Conservation (phyloP, 2,113 vertebrate genomes). For the Lepisosteus oculatus region DNA sequence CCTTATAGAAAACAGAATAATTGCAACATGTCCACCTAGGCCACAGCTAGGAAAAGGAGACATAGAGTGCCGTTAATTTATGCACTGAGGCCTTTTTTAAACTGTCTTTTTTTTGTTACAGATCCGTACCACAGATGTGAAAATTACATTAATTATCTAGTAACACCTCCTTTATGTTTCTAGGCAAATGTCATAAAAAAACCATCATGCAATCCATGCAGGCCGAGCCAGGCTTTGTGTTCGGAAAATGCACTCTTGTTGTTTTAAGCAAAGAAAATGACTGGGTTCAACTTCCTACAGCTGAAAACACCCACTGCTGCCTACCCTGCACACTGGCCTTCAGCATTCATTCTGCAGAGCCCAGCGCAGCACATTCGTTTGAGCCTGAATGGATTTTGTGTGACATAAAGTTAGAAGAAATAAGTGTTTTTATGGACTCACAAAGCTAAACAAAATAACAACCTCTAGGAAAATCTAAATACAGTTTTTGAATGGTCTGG, state of each 20-base stretch:
- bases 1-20: constrained; percentile 55
- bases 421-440: background rate
- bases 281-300: constrained; percentile 56
- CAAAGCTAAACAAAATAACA: background rate
- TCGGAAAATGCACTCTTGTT: constrained; percentile 49
- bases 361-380: background rate
- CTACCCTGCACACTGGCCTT: constrained; percentile 45
- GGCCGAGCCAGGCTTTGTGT: constrained; percentile 43
- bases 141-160: constrained; percentile 70
- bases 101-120: constrained; percentile 42
- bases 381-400: background rate
- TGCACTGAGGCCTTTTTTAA: constrained; percentile 54
- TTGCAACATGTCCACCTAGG: constrained; percentile 57
- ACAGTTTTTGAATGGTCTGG: too few relatives aligned
- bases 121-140: constrained; percentile 50
- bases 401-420: background rate
- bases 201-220: constrained; percentile 52
- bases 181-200: constrained; percentile 59
- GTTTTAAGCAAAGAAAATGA: constrained; percentile 59
- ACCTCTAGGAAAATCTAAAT: too few relatives aligned
- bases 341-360: constrained; percentile 7
- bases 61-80: constrained; percentile 53
- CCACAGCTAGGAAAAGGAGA: constrained; percentile 58
- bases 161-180: constrained; percentile 67
- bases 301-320: constrained; percentile 58